phyloP scores from a whole-genome alignment of 2,888 invertebrate species.

The Ecliptopera silaceata region DNA sequence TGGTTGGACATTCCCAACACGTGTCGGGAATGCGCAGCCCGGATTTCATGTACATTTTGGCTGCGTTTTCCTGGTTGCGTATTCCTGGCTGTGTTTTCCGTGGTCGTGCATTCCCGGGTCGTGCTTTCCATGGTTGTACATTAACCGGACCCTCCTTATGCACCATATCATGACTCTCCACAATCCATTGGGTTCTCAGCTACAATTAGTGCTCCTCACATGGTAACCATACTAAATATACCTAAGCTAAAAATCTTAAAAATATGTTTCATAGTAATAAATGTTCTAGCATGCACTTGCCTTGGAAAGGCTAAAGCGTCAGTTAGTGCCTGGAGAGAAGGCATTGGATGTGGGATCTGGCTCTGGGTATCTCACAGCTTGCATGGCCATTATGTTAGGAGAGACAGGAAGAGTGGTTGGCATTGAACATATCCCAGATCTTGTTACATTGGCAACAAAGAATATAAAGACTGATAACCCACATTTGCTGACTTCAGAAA shows the following conservation, averaged over 20 bases:
- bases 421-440: conserved; percentile 94
- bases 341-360: conserved; percentile 97
- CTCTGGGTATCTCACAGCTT: conserved; percentile 95
- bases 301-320: conserved; percentile 91
- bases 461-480: conserved; percentile 91
- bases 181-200: conserved; percentile 97
- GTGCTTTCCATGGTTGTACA: too few species aligned
- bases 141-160: too few species aligned
- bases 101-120: too few species aligned
- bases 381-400: conserved; percentile 94
- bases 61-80: too few species aligned
- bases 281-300: conserved; percentile 92
- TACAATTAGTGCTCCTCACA: conserved; percentile 98
- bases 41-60: too few species aligned
- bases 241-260: neutral
- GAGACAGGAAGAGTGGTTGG: conserved; percentile 88
- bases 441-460: conserved; percentile 87
- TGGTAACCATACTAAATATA: conserved; percentile 83
- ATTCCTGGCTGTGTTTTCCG: too few species aligned
- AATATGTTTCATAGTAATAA: neutral
- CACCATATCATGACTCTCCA: conserved; percentile 95
- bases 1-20: too few species aligned
- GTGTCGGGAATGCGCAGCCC: too few species aligned
- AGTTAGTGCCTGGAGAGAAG: conserved; percentile 88
- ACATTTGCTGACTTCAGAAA: conserved; percentile 85